Conservation (phyloP, 2,113 vertebrate species). For the Proterorhinus semilunaris region DNA sequence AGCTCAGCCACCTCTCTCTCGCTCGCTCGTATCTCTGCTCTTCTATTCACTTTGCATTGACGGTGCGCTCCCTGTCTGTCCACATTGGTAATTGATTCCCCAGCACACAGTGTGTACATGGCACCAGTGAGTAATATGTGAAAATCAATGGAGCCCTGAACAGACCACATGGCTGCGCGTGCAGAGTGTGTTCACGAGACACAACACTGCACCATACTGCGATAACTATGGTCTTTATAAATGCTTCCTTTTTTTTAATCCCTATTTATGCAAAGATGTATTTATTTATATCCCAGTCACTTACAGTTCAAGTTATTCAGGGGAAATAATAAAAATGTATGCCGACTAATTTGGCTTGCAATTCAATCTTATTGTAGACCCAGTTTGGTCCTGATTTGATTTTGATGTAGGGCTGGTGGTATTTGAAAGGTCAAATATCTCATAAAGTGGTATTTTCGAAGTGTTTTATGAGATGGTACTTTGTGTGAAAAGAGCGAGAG, state of each 20-base stretch:
- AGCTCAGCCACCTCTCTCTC: not conserved
- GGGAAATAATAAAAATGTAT: no score
- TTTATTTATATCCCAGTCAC: no score
- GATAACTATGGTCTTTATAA: not conserved
- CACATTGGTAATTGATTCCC: slow-evolving; percentile 37
- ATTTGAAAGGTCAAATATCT: no score
- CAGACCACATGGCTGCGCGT: slow-evolving; percentile 1
- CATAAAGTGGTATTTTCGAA: no score
- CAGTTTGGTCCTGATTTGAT: no score
- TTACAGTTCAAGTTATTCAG: no score
- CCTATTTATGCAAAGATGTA: no score
- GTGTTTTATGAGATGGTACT: no score
- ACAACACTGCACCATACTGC: not conserved
- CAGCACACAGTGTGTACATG: slow-evolving; percentile 31
- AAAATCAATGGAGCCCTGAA: slow-evolving; percentile 47
- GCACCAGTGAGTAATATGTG: slow-evolving; percentile 25
- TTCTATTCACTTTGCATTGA: slow-evolving; percentile 27
- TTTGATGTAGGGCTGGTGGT: no score
- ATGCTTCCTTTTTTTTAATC: not conserved
- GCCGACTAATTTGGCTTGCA: no score
- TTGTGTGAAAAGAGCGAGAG: no score
- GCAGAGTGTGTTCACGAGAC: slow-evolving; percentile 9
- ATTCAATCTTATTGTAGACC: no score
- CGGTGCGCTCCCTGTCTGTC: slow-evolving; percentile 22
- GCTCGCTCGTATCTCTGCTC: slow-evolving; percentile 24